A percentile compares a stretch with the other conserved stretches of the same genome.
These are phyloP conservation scores for Apistogramma diplotaenia DNA, from an alignment of 2,113 vertebrate species.

Conservation along the genomic window DNA sequence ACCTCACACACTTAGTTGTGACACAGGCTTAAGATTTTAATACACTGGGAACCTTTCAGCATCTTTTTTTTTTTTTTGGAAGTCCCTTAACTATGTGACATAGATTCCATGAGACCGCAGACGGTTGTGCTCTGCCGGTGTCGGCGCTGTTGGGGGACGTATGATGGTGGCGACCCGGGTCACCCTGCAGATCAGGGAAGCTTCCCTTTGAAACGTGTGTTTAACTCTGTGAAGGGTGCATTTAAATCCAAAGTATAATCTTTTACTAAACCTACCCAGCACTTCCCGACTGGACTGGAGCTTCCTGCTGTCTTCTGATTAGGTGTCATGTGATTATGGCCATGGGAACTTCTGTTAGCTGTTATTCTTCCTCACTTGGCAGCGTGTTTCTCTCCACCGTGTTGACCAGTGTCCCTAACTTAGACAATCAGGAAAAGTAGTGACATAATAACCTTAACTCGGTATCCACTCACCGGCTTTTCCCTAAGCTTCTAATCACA, in stretches of 20 bases:
- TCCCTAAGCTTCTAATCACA: not conserved
- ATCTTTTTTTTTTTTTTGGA: not conserved
- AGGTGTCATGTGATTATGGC: not conserved
- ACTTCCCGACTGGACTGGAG: not conserved
- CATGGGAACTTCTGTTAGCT: not conserved
- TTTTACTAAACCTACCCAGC: not conserved
- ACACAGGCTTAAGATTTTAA: not conserved
- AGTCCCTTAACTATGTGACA: not conserved
- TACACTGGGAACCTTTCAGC: not conserved
- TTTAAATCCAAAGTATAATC: not conserved
- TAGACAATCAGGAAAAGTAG: not conserved
- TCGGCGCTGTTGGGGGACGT: not conserved
- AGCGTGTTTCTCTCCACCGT: not conserved
- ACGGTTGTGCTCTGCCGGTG: not conserved
- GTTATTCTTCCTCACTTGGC: not conserved
- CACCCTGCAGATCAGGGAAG: not conserved
- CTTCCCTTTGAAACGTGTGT: not conserved
- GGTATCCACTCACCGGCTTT: not conserved
- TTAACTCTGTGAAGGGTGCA: not conserved
- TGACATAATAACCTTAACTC: not conserved
- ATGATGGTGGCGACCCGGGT: not conserved
- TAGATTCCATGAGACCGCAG: not conserved
- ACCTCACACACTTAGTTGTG: not conserved
- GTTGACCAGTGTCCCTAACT: not conserved
- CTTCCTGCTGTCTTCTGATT: not conserved